Evolutionary conservation across 1,140 invertebrate genomes (phyloP).

Genomic region (Vollenhovia emeryi): DNA sequence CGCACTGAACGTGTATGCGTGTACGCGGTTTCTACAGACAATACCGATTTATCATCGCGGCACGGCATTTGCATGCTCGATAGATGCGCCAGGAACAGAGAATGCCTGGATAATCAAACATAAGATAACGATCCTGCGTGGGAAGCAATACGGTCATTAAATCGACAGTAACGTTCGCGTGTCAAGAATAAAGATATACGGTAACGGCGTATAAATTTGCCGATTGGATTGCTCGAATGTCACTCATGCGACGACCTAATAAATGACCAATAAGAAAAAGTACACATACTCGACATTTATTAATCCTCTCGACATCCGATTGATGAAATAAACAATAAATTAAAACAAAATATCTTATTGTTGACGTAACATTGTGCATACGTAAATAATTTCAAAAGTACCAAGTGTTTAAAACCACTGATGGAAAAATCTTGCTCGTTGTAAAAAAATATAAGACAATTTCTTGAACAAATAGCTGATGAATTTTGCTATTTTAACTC

Average conservation of each 20-base stretch:
- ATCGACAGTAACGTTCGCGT: slow-evolving; percentile 3
- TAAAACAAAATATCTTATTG: neutral
- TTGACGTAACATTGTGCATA: neutral
- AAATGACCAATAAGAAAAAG: neutral
- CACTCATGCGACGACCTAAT: neutral
- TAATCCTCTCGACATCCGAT: neutral
- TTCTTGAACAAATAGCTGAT: neutral
- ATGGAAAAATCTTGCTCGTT: neutral
- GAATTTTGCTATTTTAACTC: neutral
- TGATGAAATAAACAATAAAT: neutral
- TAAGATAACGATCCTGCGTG: slow-evolving; percentile 54
- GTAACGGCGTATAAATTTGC: neutral
- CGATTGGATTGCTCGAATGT: neutral
- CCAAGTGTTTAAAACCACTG: neutral
- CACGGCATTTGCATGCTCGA: slow-evolving; percentile 42
- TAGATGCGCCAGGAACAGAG: slow-evolving; percentile 46
- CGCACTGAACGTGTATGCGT: neutral
- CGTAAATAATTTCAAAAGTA: too few relatives aligned
- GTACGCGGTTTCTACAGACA: slow-evolving; percentile 18
- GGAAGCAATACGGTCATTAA: slow-evolving; percentile 46
- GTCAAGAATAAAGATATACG: slow-evolving; percentile 1
- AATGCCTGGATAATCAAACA: slow-evolving; percentile 48
- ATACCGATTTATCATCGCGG: slow-evolving; percentile 47
- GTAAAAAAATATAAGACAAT: neutral
- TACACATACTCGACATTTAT: neutral